Conservation (phyloP, 1,140 invertebrate genomes). For the Littorina saxatilis region DNA sequence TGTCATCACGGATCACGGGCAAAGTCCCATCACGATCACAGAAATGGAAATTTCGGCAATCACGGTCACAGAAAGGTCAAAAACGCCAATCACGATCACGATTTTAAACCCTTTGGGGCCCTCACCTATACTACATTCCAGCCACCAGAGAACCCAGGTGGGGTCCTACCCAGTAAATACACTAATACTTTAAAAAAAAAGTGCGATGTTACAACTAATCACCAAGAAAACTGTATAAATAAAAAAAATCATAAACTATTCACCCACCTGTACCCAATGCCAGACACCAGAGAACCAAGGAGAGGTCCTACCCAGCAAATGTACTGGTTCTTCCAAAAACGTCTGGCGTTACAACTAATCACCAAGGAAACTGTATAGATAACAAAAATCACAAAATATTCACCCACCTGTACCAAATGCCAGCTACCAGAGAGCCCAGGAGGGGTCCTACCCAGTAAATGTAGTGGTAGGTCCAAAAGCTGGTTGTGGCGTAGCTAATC, state of each 20-base stretch:
- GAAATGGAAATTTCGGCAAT: too few relatives aligned
- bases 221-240: too few relatives aligned
- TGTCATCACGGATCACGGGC: too few relatives aligned
- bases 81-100: too few relatives aligned
- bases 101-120: too few relatives aligned
- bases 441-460: conserved; percentile 74
- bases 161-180: conserved; percentile 74
- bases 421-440: conserved; percentile 64
- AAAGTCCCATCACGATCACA: too few relatives aligned
- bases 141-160: conserved; percentile 64
- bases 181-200: conserved; percentile 69
- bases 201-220: conserved; percentile 45
- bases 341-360: too few relatives aligned
- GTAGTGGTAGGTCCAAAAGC: conserved; percentile 71
- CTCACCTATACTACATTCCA: conserved; percentile 64
- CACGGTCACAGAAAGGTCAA: too few relatives aligned
- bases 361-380: background rate
- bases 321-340: too few relatives aligned
- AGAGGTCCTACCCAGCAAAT: too few relatives aligned
- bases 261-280: background rate
- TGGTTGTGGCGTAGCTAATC: conserved; percentile 43
- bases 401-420: conserved; percentile 63
- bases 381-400: background rate
- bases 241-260: too few relatives aligned
- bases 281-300: background rate